phyloP scores from a whole-genome alignment of 1,140 invertebrate genomes.

The Macrotrachela quadricornifera region DNA sequence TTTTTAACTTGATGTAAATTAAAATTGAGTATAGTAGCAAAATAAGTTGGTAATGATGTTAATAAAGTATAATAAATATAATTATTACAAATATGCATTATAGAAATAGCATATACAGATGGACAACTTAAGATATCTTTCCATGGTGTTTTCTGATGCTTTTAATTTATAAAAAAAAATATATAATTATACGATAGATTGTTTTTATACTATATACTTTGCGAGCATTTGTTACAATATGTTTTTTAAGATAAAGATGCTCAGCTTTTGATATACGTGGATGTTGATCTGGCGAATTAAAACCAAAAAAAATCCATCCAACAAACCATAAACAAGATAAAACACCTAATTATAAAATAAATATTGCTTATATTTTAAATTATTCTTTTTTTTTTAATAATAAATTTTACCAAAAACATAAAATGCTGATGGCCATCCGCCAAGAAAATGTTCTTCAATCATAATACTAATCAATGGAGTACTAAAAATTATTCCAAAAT shows the following conservation, averaged over 20 bases:
- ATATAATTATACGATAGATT: conserved; percentile 13
- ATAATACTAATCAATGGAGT: too few relatives aligned
- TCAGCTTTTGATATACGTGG: conserved; percentile 17
- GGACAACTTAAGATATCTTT: not conserved
- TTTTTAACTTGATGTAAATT: too few relatives aligned
- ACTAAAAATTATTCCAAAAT: too few relatives aligned
- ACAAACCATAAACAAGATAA: conserved; percentile 21
- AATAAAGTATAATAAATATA: not conserved
- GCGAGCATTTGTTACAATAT: too few relatives aligned
- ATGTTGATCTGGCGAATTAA: conserved; percentile 19
- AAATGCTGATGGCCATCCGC: not conserved
- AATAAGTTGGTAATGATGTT: too few relatives aligned
- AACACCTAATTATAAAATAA: conserved; percentile 10
- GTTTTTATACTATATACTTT: too few relatives aligned
- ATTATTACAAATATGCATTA: not conserved
- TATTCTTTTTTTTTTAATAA: not conserved
- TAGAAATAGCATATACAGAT: conserved; percentile 5
- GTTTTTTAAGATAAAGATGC: conserved; percentile 6
- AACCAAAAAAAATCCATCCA: conserved; percentile 21
- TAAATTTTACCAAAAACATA: conserved; percentile 15
- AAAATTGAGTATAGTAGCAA: too few relatives aligned
- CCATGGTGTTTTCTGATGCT: not conserved
- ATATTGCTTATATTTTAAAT: too few relatives aligned
- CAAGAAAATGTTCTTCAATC: conserved; percentile 7
- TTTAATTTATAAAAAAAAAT: conserved; percentile 17